Evolutionary conservation across 2,888 invertebrate species (phyloP).

Genomic region (Pseudoips prasinana): DNA sequence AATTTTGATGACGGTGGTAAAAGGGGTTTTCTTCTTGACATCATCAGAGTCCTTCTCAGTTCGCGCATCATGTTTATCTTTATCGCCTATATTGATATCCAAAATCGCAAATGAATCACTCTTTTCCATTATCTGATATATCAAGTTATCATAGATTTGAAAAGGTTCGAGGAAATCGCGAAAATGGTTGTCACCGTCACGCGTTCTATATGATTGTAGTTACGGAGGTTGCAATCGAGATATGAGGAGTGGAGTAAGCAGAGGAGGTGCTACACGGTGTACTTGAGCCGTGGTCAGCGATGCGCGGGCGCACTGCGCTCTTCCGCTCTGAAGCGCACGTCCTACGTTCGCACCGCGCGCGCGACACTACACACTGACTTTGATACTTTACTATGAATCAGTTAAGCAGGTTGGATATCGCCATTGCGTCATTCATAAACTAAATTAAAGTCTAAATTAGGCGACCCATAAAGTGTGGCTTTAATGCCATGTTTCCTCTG

Average conservation of each 20-base stretch:
- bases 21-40: slow-evolving; percentile 44
- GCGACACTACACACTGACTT: slow-evolving; percentile 37
- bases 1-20: slow-evolving; percentile 61
- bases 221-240: background rate
- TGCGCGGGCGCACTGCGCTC: slow-evolving; percentile 26
- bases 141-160: background rate
- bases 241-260: background rate
- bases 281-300: slow-evolving; percentile 1
- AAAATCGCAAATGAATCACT: slow-evolving; percentile 63
- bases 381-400: slow-evolving; percentile 10
- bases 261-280: background rate
- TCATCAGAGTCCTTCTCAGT: slow-evolving; percentile 36
- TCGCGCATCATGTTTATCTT: slow-evolving; percentile 43
- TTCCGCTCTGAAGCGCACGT: slow-evolving; percentile 45
- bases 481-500: too few species aligned
- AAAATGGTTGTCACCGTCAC: slow-evolving; percentile 12
- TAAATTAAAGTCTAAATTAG: slow-evolving; percentile 22
- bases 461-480: slow-evolving; percentile 5
- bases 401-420: slow-evolving; percentile 21
- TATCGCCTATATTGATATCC: slow-evolving; percentile 60
- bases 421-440: slow-evolving; percentile 42
- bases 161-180: slow-evolving; percentile 9
- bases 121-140: slow-evolving; percentile 49
- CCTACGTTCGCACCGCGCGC: slow-evolving; percentile 55
- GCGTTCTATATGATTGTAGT: background rate